Base-by-base conservation (phyloP, 2,113 vertebrate genomes). In the Crocuta crocuta region DNA sequence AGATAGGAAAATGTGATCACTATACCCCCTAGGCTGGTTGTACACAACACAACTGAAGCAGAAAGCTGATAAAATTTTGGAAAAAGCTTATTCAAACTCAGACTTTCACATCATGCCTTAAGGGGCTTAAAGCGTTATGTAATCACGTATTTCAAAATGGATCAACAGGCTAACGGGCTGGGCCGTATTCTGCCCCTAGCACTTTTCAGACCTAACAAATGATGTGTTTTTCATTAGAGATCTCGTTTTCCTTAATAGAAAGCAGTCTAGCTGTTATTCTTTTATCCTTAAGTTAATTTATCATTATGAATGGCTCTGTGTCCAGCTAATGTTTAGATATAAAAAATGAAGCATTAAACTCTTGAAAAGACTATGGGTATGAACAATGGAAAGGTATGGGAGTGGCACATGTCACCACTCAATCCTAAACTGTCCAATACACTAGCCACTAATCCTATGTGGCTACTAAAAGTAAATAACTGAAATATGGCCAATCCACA, bases 51-150 rank as follows among this genome's bases (percentile, higher is more conserved):
- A 50, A 39, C 26, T 71, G 61, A 92, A 89, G 45, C 26, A 53
- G 10, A 48, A 79, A 45, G 12, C 21, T 84, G 16, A 58, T 10
- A 74, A 65, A 35, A 70, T 83, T 97, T 71, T 68, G 33, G 43
- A 92, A 55, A 94, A 43, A 24, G 81, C 26, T 61, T 45, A 55
- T 31, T 89, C 26, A 86, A 35, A 76, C 50, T 78, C 70, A 78
- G 2, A 33, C 10, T 70, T 87, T 73, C 43, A 43, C 65, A 58
- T 55, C 8, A 58, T 65, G 24, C 45, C 15, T 66, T 87, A 58
- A 50, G 66, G 50, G 61, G 7, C 43, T 92, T 82, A 88, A 90
- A 87, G 28, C 19, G 80, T 80, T 74, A 58, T 82, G 2, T 93
- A 35, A 79, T n/a, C 39, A 35, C 4, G 93, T 90, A 80, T 5